Evolutionary conservation across 1,140 invertebrate genomes (phyloP).

Genomic region (Drosophila pectinifera): DNA sequence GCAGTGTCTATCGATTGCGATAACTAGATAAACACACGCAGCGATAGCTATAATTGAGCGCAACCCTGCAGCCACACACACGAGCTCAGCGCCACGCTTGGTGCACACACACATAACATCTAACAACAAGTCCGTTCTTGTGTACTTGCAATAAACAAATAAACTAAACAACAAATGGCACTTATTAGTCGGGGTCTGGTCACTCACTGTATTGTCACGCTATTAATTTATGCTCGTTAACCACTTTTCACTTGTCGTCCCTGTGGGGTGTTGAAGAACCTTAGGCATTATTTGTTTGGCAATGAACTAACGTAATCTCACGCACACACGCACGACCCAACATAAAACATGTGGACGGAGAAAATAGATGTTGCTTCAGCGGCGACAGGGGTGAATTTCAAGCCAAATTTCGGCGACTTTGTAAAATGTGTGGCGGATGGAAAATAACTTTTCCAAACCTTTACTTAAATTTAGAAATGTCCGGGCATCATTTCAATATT

Average conservation of each 20-base stretch:
- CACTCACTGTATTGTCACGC: slow-evolving; percentile 3
- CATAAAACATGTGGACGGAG: slow-evolving; percentile 19
- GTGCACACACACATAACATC: not conserved
- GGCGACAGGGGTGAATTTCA: not conserved
- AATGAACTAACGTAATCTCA: slow-evolving; percentile 20
- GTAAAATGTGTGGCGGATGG: not conserved
- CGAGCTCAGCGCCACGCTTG: not conserved
- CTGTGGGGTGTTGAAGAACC: not conserved
- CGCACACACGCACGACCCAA: slow-evolving; percentile 14
- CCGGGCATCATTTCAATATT: not conserved
- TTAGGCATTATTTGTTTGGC: slow-evolving; percentile 6
- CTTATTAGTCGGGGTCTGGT: no score
- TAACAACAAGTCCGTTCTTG: no score
- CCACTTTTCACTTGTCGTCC: slow-evolving; percentile 11
- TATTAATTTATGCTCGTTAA: slow-evolving; percentile 2
- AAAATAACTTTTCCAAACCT: not conserved
- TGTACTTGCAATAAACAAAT: slow-evolving; percentile 7
- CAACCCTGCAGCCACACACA: not conserved
- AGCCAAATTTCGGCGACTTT: slow-evolving; percentile 4
- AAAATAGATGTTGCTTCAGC: slow-evolving; percentile 11
- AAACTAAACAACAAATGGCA: not conserved
- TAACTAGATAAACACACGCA: slow-evolving; percentile 3
- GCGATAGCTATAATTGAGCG: not conserved
- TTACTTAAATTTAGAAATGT: not conserved
- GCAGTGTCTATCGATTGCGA: slow-evolving; percentile 6